Base-by-base conservation (phyloP, 2,888 invertebrate species). In the Apotomis turbidana region DNA sequence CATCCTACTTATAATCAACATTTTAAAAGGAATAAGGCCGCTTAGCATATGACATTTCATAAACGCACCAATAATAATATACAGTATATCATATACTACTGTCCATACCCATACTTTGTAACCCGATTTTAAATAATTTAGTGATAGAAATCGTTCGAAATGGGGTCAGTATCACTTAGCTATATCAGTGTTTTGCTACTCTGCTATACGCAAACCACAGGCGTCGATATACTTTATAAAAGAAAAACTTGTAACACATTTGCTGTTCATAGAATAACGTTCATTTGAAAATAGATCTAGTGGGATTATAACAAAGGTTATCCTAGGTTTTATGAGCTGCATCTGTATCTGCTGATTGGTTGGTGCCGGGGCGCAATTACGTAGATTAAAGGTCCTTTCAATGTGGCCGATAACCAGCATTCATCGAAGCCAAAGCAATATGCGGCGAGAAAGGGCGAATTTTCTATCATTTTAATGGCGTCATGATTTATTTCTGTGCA, bases 301-400 rank as follows among this genome's bases (percentile, higher is more conserved):
- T 13, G 27, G 8, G 41, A 8, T 44, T 36, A 54, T 9, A 38
- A 57, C 44, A 75, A 63, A 51, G 67, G 10, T 51, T 46, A 61
- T n/a, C 46, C 4, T 54, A 27, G 63, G 36, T 10, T 36, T 61
- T 62, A 41, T 10, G 8, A 36, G 36, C 27, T 54, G 67, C 64
- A 66, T 6, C 41, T 41, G 41, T 41, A 41, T 27, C 27, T 27
- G 27, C 27, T 27, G 2, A 59, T 66, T 15, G 27, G 27, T 44
- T 51, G 15, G 74, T 62, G 15, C 6, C 38, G 9, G 76, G 78
- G 78, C 79, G 85, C 87, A 87, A 88, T 88, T 85, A 84, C 78
- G 79, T 76, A 86, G 86, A 88, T 87, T 87, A 87, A 87, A 87
- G 85, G 81, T 76, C 79, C 81, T 83, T 83, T 82, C 79, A 83